Conservation (phyloP, 1,140 invertebrate genomes). For the Chelonus insularis region DNA sequence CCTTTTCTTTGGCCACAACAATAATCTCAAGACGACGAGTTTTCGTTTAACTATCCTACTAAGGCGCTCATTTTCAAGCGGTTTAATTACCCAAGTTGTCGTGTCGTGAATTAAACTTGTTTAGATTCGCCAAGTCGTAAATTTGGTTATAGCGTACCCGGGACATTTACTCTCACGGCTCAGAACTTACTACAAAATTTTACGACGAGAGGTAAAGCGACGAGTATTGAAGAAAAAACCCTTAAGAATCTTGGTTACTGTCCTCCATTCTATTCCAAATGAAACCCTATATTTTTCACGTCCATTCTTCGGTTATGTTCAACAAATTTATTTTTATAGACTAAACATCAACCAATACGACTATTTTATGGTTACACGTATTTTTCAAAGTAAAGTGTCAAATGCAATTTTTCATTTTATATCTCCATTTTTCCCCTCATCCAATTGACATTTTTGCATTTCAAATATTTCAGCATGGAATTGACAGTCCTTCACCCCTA, state of each 20-base stretch:
- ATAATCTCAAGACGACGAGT: slow-evolving; percentile 11
- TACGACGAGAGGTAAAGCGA: slow-evolving; percentile 4
- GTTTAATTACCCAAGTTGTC: slow-evolving; percentile 23
- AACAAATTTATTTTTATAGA: not conserved
- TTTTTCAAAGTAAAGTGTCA: too few relatives aligned
- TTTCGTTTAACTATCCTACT: not conserved
- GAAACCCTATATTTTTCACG: not conserved
- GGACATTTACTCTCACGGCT: slow-evolving; percentile 6
- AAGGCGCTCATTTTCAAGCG: slow-evolving; percentile 11
- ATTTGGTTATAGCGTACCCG: slow-evolving; percentile 11
- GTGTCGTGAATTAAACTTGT: slow-evolving; percentile 23
- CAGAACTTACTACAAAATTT: slow-evolving; percentile 14
- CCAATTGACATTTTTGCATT: too few relatives aligned
- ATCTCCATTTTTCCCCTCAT: slow-evolving; percentile 1
- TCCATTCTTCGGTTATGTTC: not conserved
- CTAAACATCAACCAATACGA: not conserved
- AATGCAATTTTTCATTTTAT: not conserved
- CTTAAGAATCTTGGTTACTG: not conserved
- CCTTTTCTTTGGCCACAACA: not conserved
- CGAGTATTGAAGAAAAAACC: not conserved
- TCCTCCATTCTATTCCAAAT: not conserved
- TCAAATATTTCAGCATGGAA: slow-evolving; percentile 51
- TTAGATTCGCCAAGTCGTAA: slow-evolving; percentile 20
- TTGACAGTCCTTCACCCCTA: slow-evolving; percentile 46
- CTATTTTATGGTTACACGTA: too few relatives aligned